phyloP scores from a whole-genome alignment of 2,888 invertebrate species.

The Ophioninae sp. region DNA sequence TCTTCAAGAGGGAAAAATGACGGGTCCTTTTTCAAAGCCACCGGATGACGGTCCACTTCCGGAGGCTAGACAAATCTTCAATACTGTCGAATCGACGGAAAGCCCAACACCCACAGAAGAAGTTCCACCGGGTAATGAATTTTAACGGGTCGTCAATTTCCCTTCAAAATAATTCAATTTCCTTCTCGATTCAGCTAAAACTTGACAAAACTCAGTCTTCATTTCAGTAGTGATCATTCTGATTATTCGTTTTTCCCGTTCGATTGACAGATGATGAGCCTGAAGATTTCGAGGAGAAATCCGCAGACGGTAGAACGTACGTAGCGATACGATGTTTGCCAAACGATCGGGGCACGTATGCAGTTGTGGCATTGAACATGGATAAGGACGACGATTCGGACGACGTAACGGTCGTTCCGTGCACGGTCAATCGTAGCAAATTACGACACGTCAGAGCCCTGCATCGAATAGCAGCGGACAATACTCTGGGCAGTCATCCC shows the following conservation, averaged over 20 bases:
- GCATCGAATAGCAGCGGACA: conserved; percentile 55
- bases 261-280: conserved; percentile 56
- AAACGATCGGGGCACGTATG: conserved; percentile 81
- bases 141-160: neutral
- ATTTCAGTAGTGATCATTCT: neutral
- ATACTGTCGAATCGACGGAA: conserved; percentile 66
- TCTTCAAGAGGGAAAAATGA: conserved; percentile 79
- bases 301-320: conserved; percentile 80
- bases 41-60: conserved; percentile 78
- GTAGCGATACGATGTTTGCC: conserved; percentile 81
- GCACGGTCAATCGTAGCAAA: conserved; percentile 58
- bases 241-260: neutral
- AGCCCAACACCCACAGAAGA: conserved; percentile 62
- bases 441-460: conserved; percentile 62
- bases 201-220: neutral
- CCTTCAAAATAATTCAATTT: neutral
- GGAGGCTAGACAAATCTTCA: conserved; percentile 77
- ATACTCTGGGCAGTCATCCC: conserved; percentile 51
- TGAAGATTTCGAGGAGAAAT: conserved; percentile 68
- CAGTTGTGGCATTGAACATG: conserved; percentile 80
- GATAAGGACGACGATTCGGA: conserved; percentile 78
- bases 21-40: conserved; percentile 76
- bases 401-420: conserved; percentile 73
- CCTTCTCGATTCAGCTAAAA: neutral
- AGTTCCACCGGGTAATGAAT: conserved; percentile 56